These are phyloP conservation scores for Hoplostethus mediterraneus DNA, from an alignment of 2,797 vertebrate species.

Conservation along the genomic window DNA sequence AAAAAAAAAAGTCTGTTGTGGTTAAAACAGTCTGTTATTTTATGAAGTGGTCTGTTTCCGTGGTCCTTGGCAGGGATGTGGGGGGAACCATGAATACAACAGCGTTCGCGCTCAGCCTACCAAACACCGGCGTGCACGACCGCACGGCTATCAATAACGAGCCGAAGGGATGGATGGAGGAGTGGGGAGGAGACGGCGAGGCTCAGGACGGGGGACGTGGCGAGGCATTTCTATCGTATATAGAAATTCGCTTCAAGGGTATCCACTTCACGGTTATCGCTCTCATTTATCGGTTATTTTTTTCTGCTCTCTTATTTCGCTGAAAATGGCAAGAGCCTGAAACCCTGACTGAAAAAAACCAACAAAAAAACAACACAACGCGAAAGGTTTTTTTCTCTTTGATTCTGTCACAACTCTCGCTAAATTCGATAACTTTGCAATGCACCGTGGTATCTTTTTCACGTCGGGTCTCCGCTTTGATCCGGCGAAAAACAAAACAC, in stretches of 20 bases:
- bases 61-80: neutral
- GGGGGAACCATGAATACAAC: neutral
- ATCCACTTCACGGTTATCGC: neutral
- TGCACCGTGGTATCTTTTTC: constrained; percentile 26
- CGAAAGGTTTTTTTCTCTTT: constrained; percentile 14
- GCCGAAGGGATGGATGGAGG: constrained; percentile 2
- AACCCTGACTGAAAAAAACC: no score
- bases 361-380: no score
- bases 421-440: constrained; percentile 18
- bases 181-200: neutral
- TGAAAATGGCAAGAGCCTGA: neutral
- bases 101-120: neutral
- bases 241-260: neutral
- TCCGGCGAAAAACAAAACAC: constrained; percentile 10
- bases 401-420: constrained; percentile 28
- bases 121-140: constrained; percentile 10
- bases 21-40: constrained; percentile 11
- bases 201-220: neutral
- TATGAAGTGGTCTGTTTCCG: neutral
- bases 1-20: neutral
- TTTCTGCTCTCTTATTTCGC: neutral
- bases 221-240: neutral
- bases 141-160: constrained; percentile 11
- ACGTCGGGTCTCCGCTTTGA: constrained; percentile 32
- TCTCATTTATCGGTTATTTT: neutral